Evolutionary conservation across 2,797 vertebrate genomes (phyloP).

Genomic region (Pseudotriccus pelzelni): DNA sequence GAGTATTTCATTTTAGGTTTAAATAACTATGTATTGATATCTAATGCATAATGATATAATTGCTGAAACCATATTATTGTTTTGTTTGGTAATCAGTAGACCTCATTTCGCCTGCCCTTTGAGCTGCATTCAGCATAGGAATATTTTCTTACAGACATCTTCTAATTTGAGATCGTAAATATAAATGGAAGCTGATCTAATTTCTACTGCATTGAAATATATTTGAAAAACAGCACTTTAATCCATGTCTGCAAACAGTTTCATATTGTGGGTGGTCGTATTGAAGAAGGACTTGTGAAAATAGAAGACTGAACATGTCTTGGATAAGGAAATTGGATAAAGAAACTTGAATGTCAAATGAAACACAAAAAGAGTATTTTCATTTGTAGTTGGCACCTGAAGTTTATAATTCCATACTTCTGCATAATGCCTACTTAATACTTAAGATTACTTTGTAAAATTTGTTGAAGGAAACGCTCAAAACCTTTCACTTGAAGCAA

Average conservation of each 20-base stretch:
- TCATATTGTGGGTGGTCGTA: not conserved
- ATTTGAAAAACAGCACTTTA: not conserved
- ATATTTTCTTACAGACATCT: not conserved
- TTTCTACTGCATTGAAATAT: not conserved
- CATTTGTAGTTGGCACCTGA: not conserved
- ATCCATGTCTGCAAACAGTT: not conserved
- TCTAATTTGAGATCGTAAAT: not conserved
- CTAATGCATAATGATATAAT: not conserved
- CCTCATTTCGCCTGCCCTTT: not conserved
- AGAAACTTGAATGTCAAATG: not conserved
- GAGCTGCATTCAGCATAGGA: not conserved
- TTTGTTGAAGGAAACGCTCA: not conserved
- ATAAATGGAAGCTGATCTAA: not conserved
- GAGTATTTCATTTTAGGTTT: not conserved
- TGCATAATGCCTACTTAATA: not conserved
- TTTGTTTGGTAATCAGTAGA: not conserved
- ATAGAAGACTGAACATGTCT: not conserved
- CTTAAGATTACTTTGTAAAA: not conserved
- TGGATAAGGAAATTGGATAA: not conserved
- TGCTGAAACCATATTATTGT: not conserved
- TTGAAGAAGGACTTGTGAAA: not conserved
- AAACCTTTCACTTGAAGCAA: not conserved
- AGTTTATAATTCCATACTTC: not conserved
- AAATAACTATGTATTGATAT: not conserved
- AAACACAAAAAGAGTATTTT: not conserved